These are phyloP conservation scores for Brachionus koreanus DNA, from an alignment of 1,140 invertebrate genomes.

Conservation along the genomic window DNA sequence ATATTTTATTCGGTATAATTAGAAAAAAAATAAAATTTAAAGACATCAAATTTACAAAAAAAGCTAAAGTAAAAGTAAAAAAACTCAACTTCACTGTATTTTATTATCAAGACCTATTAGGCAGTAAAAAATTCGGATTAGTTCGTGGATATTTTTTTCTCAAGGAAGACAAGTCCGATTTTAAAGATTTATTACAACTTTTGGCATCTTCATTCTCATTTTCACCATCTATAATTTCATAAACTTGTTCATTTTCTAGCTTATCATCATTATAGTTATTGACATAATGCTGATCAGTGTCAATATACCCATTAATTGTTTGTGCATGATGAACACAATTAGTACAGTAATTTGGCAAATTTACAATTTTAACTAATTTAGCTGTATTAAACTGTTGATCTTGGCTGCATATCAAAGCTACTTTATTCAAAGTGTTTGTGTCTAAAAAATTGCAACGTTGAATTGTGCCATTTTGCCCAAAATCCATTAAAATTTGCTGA, in stretches of 20 bases:
- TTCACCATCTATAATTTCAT: slow-evolving; percentile 29
- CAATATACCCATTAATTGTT: background rate
- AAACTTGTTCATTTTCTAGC: slow-evolving; percentile 8
- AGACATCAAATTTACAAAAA: background rate
- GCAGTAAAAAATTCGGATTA: slow-evolving; percentile 25
- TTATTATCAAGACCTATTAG: background rate
- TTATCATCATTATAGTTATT: slow-evolving; percentile 8
- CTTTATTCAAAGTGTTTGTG: background rate
- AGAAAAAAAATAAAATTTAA: background rate
- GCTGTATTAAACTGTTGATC: slow-evolving; percentile 6
- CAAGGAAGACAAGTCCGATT: background rate
- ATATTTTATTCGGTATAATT: background rate
- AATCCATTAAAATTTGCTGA: slow-evolving; percentile 1
- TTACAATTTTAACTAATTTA: slow-evolving; percentile 39
- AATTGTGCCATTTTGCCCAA: background rate
- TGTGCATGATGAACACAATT: slow-evolving; percentile 4
- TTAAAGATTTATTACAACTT: background rate
- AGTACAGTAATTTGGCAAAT: slow-evolving; percentile 13
- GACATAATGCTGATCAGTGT: slow-evolving; percentile 29
- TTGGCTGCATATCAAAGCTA: slow-evolving; percentile 3
- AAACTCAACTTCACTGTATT: background rate
- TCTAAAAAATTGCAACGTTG: background rate
- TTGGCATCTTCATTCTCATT: background rate
- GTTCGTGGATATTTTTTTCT: slow-evolving; percentile 32
- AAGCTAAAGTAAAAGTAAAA: background rate